Evolutionary conservation across 2,888 invertebrate species (phyloP).

Genomic region (Chalcosyrphus nemorum): DNA sequence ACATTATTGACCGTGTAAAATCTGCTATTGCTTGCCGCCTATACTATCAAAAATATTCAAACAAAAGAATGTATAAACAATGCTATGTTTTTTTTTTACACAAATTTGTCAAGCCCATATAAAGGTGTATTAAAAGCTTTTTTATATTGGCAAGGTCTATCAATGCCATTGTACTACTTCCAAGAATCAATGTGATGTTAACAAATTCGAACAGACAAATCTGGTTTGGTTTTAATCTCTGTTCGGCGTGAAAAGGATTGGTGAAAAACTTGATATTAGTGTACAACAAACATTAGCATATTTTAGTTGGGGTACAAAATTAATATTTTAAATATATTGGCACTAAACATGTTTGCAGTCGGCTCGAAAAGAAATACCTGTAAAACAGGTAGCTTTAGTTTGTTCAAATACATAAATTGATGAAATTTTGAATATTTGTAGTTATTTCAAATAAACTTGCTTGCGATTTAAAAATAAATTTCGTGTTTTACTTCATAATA

Average conservation of each 20-base stretch:
- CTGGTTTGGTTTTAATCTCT: constrained; percentile 7
- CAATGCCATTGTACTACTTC: constrained; percentile 17
- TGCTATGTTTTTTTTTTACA: background rate
- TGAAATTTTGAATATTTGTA: background rate
- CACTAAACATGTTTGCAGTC: background rate
- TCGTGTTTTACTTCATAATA: background rate
- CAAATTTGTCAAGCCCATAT: background rate
- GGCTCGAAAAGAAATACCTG: constrained; percentile 1
- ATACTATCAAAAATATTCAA: no score
- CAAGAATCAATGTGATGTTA: background rate
- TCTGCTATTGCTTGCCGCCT: no score
- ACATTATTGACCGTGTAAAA: no score
- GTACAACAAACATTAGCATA: constrained; percentile 26
- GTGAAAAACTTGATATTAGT: constrained; percentile 24
- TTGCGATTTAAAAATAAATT: background rate
- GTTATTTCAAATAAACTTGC: background rate
- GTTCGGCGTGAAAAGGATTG: constrained; percentile 11
- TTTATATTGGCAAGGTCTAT: constrained; percentile 6
- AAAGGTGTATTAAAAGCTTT: background rate
- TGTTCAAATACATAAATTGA: background rate
- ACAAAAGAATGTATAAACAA: no score
- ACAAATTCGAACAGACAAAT: constrained; percentile 21
- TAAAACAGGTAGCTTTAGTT: constrained; percentile 11
- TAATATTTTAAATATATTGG: constrained; percentile 22
- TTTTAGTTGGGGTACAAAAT: constrained; percentile 15